phyloP scores from a whole-genome alignment of 2,888 invertebrate species.

The Drosophila formosana region DNA sequence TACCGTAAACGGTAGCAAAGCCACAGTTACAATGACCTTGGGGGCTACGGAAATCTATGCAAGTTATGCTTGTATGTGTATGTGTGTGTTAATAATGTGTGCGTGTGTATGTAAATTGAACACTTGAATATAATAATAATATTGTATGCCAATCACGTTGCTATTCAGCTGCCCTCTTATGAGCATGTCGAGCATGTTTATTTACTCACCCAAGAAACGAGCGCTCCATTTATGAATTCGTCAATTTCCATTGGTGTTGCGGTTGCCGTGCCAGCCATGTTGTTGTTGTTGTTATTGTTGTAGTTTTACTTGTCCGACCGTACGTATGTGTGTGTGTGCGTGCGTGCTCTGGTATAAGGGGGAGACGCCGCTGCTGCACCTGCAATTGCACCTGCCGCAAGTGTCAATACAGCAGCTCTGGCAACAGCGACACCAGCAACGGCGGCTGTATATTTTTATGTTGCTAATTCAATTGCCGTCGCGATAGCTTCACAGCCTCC shows the following conservation, averaged over 20 bases:
- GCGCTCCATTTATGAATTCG: slow-evolving; percentile 92
- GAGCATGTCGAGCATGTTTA: slow-evolving; percentile 66
- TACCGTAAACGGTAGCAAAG: slow-evolving; percentile 54
- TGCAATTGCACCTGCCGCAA: slow-evolving; percentile 53
- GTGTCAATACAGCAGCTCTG: slow-evolving; percentile 29
- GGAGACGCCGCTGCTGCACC: slow-evolving; percentile 58
- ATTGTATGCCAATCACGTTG: slow-evolving; percentile 67
- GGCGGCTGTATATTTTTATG: slow-evolving; percentile 26
- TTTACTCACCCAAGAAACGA: slow-evolving; percentile 93
- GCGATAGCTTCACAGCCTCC: slow-evolving; percentile 56
- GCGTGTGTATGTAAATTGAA: slow-evolving; percentile 53
- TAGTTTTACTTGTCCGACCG: slow-evolving; percentile 31
- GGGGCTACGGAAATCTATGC: slow-evolving; percentile 49
- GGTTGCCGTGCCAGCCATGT: slow-evolving; percentile 78
- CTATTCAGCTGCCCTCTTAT: slow-evolving; percentile 35
- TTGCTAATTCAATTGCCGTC: slow-evolving; percentile 52
- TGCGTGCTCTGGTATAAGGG: slow-evolving; percentile 35
- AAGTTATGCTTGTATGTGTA: slow-evolving; percentile 22
- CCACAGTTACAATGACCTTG: slow-evolving; percentile 76
- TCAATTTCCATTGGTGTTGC: slow-evolving; percentile 90
- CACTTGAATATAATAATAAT: slow-evolving; percentile 40
- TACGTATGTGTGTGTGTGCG: slow-evolving; percentile 32
- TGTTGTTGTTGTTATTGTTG: slow-evolving; percentile 49
- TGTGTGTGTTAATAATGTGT: slow-evolving; percentile 26
- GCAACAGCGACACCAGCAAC: slow-evolving; percentile 24